These are phyloP conservation scores for Pachycephala philippinensis DNA, from an alignment of 2,113 vertebrate species.

Conservation along the genomic window DNA sequence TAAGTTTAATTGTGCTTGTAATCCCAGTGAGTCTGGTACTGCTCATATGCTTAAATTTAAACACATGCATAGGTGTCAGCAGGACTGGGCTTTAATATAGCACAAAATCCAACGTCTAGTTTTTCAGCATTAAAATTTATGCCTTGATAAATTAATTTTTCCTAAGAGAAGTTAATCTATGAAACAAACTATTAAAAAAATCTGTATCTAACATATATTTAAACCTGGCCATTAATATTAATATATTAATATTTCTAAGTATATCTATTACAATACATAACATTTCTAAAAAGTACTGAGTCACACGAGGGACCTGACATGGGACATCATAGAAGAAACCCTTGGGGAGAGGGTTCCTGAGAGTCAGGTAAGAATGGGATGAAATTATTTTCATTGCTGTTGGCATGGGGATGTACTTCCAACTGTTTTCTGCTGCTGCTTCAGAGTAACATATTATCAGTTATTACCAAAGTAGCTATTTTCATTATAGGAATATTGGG, in stretches of 20 bases:
- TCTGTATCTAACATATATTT: background rate
- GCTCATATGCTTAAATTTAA: background rate
- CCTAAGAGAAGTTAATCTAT: background rate
- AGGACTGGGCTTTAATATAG: background rate
- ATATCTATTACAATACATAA: background rate
- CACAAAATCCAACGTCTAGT: background rate
- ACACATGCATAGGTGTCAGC: background rate
- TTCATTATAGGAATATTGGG: background rate
- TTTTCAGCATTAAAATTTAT: background rate
- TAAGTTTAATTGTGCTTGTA: background rate
- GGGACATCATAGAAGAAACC: background rate
- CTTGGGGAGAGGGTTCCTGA: background rate
- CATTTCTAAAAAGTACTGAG: background rate
- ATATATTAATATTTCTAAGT: background rate
- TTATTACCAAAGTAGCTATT: background rate
- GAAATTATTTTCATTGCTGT: background rate
- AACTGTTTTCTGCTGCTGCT: background rate
- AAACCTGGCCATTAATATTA: rapidly evolving
- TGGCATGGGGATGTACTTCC: background rate
- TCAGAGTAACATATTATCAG: background rate
- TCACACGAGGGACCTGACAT: background rate
- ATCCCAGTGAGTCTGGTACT: background rate
- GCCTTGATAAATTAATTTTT: background rate
- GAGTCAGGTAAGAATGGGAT: background rate
- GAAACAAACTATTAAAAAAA: background rate